Percentiles rank a stretch among this genome's conserved stretches.
Conservation (phyloP, 2,113 vertebrate species). For the Coryphaenoides rupestris region DNA sequence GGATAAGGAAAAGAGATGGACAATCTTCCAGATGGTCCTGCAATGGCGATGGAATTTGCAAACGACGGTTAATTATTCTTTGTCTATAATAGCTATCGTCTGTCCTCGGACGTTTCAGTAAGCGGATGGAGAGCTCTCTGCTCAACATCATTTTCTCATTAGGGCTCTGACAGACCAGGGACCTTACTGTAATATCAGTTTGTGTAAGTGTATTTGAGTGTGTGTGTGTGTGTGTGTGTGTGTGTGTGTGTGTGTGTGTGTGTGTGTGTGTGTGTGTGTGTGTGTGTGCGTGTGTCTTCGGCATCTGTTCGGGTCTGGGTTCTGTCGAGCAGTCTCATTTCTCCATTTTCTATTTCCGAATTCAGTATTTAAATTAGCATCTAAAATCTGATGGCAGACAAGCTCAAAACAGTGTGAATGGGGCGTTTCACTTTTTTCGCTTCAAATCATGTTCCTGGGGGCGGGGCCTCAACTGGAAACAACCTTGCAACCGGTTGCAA, state of each 20-base stretch:
- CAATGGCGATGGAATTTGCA: neutral
- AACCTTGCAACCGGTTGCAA: no score
- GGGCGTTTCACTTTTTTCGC: no score
- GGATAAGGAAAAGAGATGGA: constrained; percentile 6
- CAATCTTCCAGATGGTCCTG: neutral
- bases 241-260: constrained; percentile 10
- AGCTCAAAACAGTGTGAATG: no score
- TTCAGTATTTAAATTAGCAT: no score
- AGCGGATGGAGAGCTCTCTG: constrained; percentile 39
- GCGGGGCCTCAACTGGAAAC: no score
- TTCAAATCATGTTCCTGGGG: no score
- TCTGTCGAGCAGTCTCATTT: neutral
- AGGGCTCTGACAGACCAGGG: constrained; percentile 33
- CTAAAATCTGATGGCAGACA: no score
- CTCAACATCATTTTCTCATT: constrained; percentile 63
- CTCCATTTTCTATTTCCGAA: no score
- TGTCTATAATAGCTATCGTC: neutral
- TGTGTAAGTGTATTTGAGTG: neutral
- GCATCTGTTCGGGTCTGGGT: neutral
- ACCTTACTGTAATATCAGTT: no score
- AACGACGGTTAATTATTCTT: constrained; percentile 24
- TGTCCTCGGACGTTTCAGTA: constrained; percentile 38
- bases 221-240: neutral
- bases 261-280: constrained; percentile 13
- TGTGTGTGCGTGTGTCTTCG: neutral